These are phyloP conservation scores for Lysandra bellargus DNA, from an alignment of 2,888 invertebrate species.

Conservation along the genomic window DNA sequence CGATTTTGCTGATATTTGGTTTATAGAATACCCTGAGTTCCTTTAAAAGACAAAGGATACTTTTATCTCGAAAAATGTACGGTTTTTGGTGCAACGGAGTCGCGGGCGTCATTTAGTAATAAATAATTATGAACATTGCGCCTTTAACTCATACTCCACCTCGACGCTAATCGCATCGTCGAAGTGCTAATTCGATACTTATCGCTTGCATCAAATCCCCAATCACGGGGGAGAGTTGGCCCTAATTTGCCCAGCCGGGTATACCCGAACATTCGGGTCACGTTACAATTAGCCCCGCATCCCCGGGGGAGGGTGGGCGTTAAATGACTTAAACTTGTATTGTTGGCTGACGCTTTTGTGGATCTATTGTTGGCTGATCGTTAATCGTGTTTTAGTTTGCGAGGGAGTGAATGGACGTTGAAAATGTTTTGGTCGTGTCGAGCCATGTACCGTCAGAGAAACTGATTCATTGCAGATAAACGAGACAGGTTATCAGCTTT, in stretches of 20 bases:
- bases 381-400: neutral
- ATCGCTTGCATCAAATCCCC: slow-evolving; percentile 12
- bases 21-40: too few species aligned
- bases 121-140: too few species aligned
- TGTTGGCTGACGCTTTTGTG: slow-evolving; percentile 47
- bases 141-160: neutral
- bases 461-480: neutral
- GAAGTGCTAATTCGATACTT: neutral
- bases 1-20: too few species aligned
- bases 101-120: too few species aligned
- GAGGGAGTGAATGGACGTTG: neutral
- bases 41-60: too few species aligned
- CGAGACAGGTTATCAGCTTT: too few species aligned
- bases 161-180: neutral
- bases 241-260: slow-evolving; percentile 39
- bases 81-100: too few species aligned
- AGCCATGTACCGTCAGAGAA: neutral
- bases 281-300: slow-evolving; percentile 49
- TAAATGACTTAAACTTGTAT: slow-evolving; percentile 50
- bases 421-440: neutral
- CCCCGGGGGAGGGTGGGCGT: slow-evolving; percentile 47
- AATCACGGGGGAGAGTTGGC: slow-evolving; percentile 28
- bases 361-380: slow-evolving; percentile 32
- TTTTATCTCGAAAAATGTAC: too few species aligned
- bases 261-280: slow-evolving; percentile 40